phyloP scores from a whole-genome alignment of 2,888 invertebrate genomes.

The Endomychus coccineus region DNA sequence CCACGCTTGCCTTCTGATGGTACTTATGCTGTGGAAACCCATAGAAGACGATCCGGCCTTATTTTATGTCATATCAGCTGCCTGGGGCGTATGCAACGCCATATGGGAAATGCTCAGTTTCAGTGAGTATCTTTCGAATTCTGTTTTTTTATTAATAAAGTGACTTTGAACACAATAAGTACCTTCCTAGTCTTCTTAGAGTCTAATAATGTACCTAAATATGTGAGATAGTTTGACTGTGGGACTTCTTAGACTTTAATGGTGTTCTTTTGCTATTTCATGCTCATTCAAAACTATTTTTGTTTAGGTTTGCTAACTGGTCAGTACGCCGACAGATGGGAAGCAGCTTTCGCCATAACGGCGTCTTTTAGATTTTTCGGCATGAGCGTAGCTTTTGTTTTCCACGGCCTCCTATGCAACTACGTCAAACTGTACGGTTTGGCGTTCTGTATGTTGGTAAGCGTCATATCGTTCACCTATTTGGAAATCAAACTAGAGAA shows the following conservation, averaged over 20 bases:
- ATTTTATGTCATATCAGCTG: conserved; percentile 75
- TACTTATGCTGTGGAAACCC: conserved; percentile 71
- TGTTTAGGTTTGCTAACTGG: conserved; percentile 42
- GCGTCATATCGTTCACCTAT: conserved; percentile 50
- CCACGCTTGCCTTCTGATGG: conserved; percentile 69
- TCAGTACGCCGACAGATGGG: conserved; percentile 44
- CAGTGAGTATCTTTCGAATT: conserved; percentile 41
- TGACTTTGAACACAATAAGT: too few species aligned
- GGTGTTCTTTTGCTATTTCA: too few species aligned
- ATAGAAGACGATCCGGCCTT: conserved; percentile 73
- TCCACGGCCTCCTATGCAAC: conserved; percentile 56
- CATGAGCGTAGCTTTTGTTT: conserved; percentile 55
- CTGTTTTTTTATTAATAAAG: too few species aligned
- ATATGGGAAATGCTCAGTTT: conserved; percentile 72
- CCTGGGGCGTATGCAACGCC: conserved; percentile 81
- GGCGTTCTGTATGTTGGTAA: conserved; percentile 45
- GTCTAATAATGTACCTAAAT: too few species aligned
- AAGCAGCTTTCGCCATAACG: conserved; percentile 47
- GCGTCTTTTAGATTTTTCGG: conserved; percentile 53
- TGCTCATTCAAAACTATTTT: conserved; percentile 3
- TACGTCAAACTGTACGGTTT: conserved; percentile 45
- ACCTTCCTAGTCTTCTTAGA: too few species aligned
- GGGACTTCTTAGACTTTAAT: too few species aligned
- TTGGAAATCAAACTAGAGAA: conserved; percentile 46
- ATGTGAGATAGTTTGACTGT: too few species aligned